Percentiles rank a stretch among this genome's conserved stretches.
phyloP scores from a whole-genome alignment of 30 jellyfish, hydroid and myxozoan genomes.

The Chironex yamaguchii region DNA sequence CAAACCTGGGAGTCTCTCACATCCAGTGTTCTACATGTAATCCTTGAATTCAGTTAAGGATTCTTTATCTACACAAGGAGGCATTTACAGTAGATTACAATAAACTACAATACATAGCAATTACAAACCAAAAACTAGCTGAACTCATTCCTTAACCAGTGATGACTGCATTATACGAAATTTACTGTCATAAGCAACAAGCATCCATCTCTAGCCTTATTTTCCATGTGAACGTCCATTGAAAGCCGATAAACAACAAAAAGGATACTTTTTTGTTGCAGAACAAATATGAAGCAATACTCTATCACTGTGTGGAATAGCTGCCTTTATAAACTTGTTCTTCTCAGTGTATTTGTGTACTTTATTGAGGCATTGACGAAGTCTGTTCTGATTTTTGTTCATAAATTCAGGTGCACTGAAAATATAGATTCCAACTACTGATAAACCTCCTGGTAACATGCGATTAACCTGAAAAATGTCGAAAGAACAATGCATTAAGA shows the following conservation, averaged over 20 bases:
- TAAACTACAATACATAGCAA: no score
- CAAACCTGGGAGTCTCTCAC: conserved; percentile 51
- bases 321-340: conserved; percentile 44
- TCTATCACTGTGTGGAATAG: conserved; percentile 72
- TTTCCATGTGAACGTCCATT: no score
- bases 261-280: conserved; percentile 83
- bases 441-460: conserved; percentile 94
- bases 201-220: no score
- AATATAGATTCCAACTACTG: conserved; percentile 76
- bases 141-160: no score
- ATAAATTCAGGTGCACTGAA: conserved; percentile 76
- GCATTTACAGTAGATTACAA: no score
- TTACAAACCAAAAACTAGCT: no score
- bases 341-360: conserved; percentile 75
- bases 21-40: conserved; percentile 81
- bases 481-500: no score
- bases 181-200: no score
- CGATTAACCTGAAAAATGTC: conserved; percentile 65
- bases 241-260: background rate
- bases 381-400: conserved; percentile 63
- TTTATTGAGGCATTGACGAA: conserved; percentile 62
- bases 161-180: no score
- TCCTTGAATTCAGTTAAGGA: conserved; percentile 5
- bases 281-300: conserved; percentile 79
- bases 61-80: no score